Conservation (phyloP, 2,888 invertebrate genomes). For the Noctua janthe region DNA sequence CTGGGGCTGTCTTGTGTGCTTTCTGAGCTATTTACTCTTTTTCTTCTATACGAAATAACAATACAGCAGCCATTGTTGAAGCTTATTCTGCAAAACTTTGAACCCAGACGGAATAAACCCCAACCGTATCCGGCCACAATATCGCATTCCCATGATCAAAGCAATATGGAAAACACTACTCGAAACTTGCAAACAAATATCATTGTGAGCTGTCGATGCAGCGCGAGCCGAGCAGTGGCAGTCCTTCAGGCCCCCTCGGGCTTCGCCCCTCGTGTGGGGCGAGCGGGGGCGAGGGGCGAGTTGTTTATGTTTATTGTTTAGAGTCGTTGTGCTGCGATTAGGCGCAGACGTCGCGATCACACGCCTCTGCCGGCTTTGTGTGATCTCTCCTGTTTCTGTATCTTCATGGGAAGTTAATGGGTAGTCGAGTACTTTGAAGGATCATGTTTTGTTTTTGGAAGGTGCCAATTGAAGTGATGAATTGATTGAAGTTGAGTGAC, state of each 20-base stretch:
- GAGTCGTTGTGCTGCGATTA: conserved; percentile 57
- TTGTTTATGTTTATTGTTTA: conserved; percentile 70
- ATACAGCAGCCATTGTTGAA: not conserved
- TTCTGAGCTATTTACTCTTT: not conserved
- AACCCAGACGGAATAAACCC: not conserved
- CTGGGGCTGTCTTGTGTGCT: not conserved
- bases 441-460: conserved; percentile 4
- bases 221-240: conserved; percentile 34
- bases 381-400: not conserved
- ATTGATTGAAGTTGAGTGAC: not conserved
- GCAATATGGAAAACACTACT: conserved; percentile 57
- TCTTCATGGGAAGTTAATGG: not conserved
- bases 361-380: conserved; percentile 39
- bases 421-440: not conserved
- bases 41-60: not conserved
- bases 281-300: not conserved
- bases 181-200: conserved; percentile 55
- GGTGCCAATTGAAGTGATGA: not conserved
- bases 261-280: conserved; percentile 36
- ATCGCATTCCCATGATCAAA: conserved; percentile 25
- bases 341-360: conserved; percentile 43
- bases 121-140: not conserved
- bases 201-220: conserved; percentile 50
- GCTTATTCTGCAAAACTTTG: not conserved
- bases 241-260: conserved; percentile 52